Evolutionary conservation across 2,888 invertebrate genomes (phyloP), one percentile per base, ranked within the genome.

Genomic region (Caenorhabditis sp.): DNA sequence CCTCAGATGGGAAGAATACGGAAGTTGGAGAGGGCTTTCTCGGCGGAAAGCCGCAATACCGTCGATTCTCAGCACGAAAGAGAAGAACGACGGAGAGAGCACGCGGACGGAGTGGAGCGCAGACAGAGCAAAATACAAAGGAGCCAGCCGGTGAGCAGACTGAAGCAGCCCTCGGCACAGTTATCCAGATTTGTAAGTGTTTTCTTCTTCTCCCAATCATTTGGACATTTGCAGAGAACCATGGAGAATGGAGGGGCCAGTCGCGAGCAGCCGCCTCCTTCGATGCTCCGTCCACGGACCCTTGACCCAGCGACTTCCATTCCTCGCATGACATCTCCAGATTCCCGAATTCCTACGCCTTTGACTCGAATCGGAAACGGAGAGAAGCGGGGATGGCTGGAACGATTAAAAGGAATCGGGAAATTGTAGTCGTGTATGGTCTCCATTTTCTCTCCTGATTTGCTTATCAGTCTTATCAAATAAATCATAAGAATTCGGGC

Each of bases 101-200:
- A 50, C 13, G 41, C n/a, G 7, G 68, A 68, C 22, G 50, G 32
- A 2, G 43, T 15, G 6, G 75, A 75, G 35, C 22, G 76, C 9
- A 52, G 71, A 43, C 68, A 56, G 35, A 75, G 63, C 20, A 78
- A 81, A 27, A 63, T 81, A 17, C 81, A 81, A 50, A 61, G 81
- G 45, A 71, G 75, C 4, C 71, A 76, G 39, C 81, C 81, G 9
- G 81, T 81, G 1, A 73, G 73, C 46, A 20, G 79, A 35, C 52
- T 81, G 6, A 61, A 73, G 30, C 79, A 77, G 17, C 81, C 81
- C 2, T 43, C 79, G 2, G 39, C 26, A 5, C 71, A 76, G 15
- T 20, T 66, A 24, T 66, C 48, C 0, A 26, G 62, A 75, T 75
- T 61, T 58, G 68, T 68, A 24, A 59, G 73, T 65, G 17, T 0